Percentiles rank a stretch among this genome's conserved stretches.
These are phyloP conservation scores for Enteromius viviparus DNA, from an alignment of 2,797 vertebrate genomes.

Conservation along the genomic window DNA sequence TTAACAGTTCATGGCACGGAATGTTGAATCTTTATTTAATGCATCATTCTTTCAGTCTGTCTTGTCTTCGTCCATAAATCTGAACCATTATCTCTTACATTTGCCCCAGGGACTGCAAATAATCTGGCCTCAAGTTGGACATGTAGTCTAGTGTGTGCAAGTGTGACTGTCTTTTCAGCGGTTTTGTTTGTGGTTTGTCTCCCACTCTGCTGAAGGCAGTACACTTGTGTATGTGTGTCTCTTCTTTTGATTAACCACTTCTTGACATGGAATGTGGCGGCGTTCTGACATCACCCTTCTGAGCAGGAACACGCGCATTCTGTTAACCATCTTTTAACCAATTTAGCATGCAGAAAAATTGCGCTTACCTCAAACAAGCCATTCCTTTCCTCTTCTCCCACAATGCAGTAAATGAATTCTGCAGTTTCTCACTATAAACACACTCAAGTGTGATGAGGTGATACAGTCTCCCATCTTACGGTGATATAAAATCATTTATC, in stretches of 20 bases:
- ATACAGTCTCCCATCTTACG: not conserved
- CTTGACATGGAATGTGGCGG: not conserved
- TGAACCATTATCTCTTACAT: conserved; percentile 3
- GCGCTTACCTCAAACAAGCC: not conserved
- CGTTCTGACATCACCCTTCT: conserved; percentile 6
- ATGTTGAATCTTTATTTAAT: conserved; percentile 19
- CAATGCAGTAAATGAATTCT: not conserved
- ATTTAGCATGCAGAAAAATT: conserved; percentile 2
- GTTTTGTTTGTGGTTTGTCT: conserved; percentile 57
- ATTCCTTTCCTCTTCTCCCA: not conserved
- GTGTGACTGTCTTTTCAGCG: conserved; percentile 19
- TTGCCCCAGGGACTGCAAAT: conserved; percentile 13
- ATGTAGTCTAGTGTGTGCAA: conserved; percentile 34
- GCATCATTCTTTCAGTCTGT: conserved; percentile 44
- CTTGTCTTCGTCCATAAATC: not conserved
- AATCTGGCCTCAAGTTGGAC: conserved; percentile 20
- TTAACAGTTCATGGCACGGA: not conserved
- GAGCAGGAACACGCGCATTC: not conserved
- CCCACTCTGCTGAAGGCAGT: conserved; percentile 72
- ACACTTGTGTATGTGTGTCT: conserved; percentile 52
- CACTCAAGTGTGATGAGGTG: not conserved
- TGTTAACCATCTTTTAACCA: not conserved
- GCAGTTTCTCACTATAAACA: not conserved
- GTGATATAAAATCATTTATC: not conserved
- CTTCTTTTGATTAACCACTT: conserved; percentile 10